Conservation (phyloP, 2,888 invertebrate species). For the Achlya flavicornis region DNA sequence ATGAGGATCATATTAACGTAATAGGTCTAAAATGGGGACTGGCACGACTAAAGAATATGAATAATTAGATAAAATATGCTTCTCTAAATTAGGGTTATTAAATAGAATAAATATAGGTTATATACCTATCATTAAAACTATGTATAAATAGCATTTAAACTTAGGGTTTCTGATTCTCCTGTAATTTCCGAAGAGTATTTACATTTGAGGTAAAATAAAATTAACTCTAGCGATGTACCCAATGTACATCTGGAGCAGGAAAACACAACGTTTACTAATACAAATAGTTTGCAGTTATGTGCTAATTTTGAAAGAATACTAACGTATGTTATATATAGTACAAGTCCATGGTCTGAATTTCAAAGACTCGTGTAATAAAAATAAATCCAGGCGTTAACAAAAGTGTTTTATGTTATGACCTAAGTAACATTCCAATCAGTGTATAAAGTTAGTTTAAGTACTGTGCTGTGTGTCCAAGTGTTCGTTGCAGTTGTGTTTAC, state of each 20-base stretch:
- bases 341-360: neutral
- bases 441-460: neutral
- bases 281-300: slow-evolving; percentile 12
- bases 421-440: neutral
- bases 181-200: neutral
- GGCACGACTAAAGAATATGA: no score
- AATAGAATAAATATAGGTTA: no score
- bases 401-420: neutral
- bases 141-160: no score
- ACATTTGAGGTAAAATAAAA: slow-evolving; percentile 2
- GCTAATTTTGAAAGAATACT: slow-evolving; percentile 4
- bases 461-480: neutral
- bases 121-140: no score
- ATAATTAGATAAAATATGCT: no score
- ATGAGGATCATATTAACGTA: no score
- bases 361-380: neutral
- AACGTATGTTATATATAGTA: neutral
- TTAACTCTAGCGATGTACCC: neutral
- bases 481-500: neutral
- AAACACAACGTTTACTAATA: slow-evolving; percentile 7
- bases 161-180: no score
- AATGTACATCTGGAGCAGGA: neutral
- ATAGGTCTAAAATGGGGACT: neutral
- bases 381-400: neutral
- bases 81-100: no score